These are phyloP conservation scores for Diabrotica balteata DNA, from an alignment of 2,888 invertebrate genomes.

Conservation along the genomic window DNA sequence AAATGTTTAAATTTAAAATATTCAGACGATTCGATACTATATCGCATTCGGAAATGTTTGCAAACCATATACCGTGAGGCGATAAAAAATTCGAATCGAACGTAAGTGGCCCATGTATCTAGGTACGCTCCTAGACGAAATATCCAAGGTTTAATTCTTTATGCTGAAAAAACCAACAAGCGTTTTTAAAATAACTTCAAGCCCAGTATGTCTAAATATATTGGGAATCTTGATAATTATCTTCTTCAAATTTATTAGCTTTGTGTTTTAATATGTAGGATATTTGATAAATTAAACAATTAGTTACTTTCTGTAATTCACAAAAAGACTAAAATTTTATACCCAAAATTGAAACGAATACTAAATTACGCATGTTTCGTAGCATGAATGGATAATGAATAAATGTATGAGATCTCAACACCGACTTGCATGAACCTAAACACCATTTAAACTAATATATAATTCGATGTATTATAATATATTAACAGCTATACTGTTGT, in stretches of 20 bases:
- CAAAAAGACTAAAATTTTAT: background rate
- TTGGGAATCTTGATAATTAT: background rate
- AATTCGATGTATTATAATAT: background rate
- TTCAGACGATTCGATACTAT: too few species aligned
- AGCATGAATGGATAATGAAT: slow-evolving; percentile 25
- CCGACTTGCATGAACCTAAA: slow-evolving; percentile 25
- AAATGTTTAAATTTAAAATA: too few species aligned
- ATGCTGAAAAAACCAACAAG: too few species aligned
- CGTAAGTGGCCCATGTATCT: too few species aligned
- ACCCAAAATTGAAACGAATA: background rate
- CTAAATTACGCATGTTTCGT: slow-evolving; percentile 23
- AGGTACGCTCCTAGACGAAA: too few species aligned
- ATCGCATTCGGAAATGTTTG: too few species aligned
- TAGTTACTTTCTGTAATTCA: slow-evolving; percentile 5
- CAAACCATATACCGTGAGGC: too few species aligned
- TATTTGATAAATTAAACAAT: background rate
- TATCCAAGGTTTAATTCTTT: too few species aligned
- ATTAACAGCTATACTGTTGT: slow-evolving; percentile 51
- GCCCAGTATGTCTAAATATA: too few species aligned
- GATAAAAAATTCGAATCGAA: too few species aligned
- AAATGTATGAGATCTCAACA: slow-evolving; percentile 10
- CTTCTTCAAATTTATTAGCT: background rate
- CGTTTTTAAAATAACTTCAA: too few species aligned
- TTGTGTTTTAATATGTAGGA: too few species aligned
- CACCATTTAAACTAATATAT: slow-evolving; percentile 5